phyloP scores from a whole-genome alignment of 2,113 vertebrate genomes.

The Lipophrys pholis region DNA sequence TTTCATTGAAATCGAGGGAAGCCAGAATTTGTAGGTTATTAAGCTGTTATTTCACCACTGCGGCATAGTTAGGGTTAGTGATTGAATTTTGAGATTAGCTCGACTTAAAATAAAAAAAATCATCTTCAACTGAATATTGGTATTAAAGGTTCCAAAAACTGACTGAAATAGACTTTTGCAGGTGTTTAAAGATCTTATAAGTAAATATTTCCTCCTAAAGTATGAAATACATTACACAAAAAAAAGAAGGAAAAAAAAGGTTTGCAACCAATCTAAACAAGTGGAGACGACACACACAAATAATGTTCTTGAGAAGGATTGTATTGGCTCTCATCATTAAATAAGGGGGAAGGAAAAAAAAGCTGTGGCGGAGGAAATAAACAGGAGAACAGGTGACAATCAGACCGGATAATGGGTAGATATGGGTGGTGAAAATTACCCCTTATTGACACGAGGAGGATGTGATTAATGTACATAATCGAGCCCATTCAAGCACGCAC shows the following conservation, averaged over 20 bases:
- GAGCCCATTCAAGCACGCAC: constrained; percentile 9
- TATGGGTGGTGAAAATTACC: constrained; percentile 41
- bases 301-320: background rate
- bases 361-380: constrained; percentile 24
- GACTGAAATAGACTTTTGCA: too few species aligned
- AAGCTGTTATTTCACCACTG: too few species aligned
- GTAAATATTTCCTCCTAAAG: too few species aligned
- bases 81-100: too few species aligned
- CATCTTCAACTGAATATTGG: too few species aligned
- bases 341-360: constrained; percentile 8
- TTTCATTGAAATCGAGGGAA: too few species aligned
- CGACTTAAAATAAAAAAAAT: too few species aligned
- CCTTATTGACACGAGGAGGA: constrained; percentile 49
- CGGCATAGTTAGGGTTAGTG: too few species aligned
- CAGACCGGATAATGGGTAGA: constrained; percentile 53
- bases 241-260: background rate
- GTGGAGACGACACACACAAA: background rate
- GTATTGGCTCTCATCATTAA: background rate
- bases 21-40: too few species aligned
- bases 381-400: constrained; percentile 20
- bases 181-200: too few species aligned
- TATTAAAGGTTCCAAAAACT: too few species aligned
- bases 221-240: too few species aligned
- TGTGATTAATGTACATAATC: constrained; percentile 60
- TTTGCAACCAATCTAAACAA: background rate